Percentiles rank a stretch among this genome's conserved stretches.
Conservation (phyloP, 1,140 invertebrate genomes). For the Aphidius ervi region DNA sequence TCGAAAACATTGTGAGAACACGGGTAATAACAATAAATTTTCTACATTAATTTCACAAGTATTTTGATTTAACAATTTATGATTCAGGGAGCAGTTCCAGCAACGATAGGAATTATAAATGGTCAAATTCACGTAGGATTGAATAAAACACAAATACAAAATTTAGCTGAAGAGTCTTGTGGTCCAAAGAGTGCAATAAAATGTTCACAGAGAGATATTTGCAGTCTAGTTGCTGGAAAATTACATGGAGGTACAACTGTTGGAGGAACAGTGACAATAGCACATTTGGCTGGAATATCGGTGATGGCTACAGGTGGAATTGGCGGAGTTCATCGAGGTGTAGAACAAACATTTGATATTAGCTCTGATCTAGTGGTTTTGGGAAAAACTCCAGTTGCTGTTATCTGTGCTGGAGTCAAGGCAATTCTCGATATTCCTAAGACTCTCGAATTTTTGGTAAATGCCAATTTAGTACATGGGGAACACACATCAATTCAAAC, state of each 20-base stretch:
- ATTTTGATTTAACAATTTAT: conserved; percentile 12
- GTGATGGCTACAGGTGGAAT: conserved; percentile 90
- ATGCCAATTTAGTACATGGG: conserved; percentile 17
- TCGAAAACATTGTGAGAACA: conserved; percentile 74
- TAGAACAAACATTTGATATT: conserved; percentile 81
- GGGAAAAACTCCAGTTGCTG: conserved; percentile 78
- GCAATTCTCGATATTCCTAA: conserved; percentile 93
- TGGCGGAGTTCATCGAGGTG: conserved; percentile 92
- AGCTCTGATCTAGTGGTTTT: conserved; percentile 94
- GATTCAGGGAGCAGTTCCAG: conserved; percentile 80
- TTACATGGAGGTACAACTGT: conserved; percentile 93
- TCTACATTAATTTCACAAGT: not conserved
- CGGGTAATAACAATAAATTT: conserved; percentile 50
- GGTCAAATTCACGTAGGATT: conserved; percentile 84
- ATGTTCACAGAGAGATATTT: conserved; percentile 79
- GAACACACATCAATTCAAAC: too few species aligned
- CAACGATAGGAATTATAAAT: conserved; percentile 85
- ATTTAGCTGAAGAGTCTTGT: conserved; percentile 44
- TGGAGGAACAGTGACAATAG: conserved; percentile 85
- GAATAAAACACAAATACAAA: conserved; percentile 59
- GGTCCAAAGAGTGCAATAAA: conserved; percentile 59
- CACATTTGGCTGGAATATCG: conserved; percentile 76
- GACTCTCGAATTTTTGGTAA: conserved; percentile 90
- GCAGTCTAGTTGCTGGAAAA: conserved; percentile 67
- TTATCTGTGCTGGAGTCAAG: conserved; percentile 94